Base-by-base conservation (phyloP, 2,797 vertebrate genomes). In the Dendrocincla tyrannina region DNA sequence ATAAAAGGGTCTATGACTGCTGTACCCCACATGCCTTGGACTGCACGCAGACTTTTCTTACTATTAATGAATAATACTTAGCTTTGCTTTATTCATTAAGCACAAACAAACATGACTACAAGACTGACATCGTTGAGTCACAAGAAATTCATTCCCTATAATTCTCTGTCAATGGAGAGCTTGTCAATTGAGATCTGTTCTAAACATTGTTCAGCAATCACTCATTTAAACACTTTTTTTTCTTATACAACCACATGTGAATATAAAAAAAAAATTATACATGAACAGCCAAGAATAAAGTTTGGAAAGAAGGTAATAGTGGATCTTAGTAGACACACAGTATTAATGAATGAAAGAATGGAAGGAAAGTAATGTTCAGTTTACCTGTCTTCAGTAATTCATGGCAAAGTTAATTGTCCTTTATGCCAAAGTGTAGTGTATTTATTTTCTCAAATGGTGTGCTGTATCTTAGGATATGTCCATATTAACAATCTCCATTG, bases 381-480 rank as follows among this genome's bases (percentile, higher is more conserved):
- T 97, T 97, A 98, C 97, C 92, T 96, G 75, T 53, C n/a, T 74
- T 76, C 85, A 96, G 87, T 58, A 69, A 62, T 77, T 83, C 74
- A 66, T 33, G 47, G 56, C 60, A 59, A 17, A 55, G 13, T 78
- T 35, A 84, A 55, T 67, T 93, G 72, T 81, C n/a, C 74, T 94
- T 74, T 60, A 73, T 53, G 58, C 23, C 63, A 84, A 91, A 69
- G 17, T 27, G 28, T 14, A 91, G 77, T 50, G 17, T 37, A 63
- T 64, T 89, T 85, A 22, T 77, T 77, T 81, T 77, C 84, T 25
- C 66, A 72, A 37, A 75, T 47, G 50, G 5, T 76, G 41, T 1
- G n/a, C 17, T 42, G 49, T 55, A 13, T 66, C 79, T 94, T 85
- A 94, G 68, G 93, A 96, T 87, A 77, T 85, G 64, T 91, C 88